These are phyloP conservation scores for Argyrosomus regius DNA, from an alignment of 2,797 vertebrate species.

Conservation along the genomic window DNA sequence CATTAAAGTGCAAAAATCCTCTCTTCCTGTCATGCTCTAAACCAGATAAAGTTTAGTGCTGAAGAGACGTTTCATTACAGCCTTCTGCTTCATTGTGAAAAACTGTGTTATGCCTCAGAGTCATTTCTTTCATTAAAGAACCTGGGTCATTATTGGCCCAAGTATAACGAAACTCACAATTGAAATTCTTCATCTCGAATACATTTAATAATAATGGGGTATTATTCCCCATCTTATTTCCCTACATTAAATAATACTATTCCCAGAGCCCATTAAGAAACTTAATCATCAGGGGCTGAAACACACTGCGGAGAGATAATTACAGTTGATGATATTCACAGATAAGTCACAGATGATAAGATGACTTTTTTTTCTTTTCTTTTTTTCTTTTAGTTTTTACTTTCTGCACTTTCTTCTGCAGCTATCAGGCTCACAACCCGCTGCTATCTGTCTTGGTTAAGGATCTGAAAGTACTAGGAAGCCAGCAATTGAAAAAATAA, in stretches of 20 bases:
- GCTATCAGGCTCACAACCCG: conserved; percentile 9
- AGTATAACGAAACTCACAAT: conserved; percentile 69
- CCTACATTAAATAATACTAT: conserved; percentile 77
- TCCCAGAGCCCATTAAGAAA: conserved; percentile 74
- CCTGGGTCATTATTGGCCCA: conserved; percentile 68
- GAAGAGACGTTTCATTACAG: conserved; percentile 46
- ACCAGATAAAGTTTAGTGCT: conserved; percentile 28
- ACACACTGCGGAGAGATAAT: conserved; percentile 71
- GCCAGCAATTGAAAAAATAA: conserved; percentile 22
- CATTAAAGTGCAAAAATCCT: conserved; percentile 29
- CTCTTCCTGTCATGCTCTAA: conserved; percentile 8
- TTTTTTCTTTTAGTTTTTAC: conserved; percentile 35
- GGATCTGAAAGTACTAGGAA: conserved; percentile 31
- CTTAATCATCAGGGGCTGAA: conserved; percentile 72
- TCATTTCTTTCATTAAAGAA: conserved; percentile 72
- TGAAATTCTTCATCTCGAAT: conserved; percentile 70
- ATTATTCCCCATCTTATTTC: conserved; percentile 75
- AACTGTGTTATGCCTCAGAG: conserved; percentile 65
- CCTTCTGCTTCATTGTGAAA: conserved; percentile 54
- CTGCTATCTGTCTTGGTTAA: conserved; percentile 45
- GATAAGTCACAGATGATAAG: conserved; percentile 71
- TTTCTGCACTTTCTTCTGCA: conserved; percentile 30
- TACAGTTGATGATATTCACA: conserved; percentile 74
- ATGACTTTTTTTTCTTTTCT: conserved; percentile 4
- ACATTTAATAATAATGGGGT: conserved; percentile 77